phyloP scores from a whole-genome alignment of 2,888 invertebrate genomes.

The Lasius fuliginosus region DNA sequence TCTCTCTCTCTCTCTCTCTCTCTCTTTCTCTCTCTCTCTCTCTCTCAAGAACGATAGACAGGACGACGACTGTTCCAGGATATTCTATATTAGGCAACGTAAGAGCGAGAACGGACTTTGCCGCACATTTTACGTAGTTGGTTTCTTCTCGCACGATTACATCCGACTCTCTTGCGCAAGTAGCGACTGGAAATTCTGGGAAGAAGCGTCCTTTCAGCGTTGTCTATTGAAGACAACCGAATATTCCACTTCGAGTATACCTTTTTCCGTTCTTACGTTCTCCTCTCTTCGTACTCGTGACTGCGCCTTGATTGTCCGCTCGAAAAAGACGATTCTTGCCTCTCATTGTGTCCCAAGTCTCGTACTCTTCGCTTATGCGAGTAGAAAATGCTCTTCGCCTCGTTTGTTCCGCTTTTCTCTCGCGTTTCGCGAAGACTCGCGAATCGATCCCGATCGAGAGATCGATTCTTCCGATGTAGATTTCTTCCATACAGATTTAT shows the following conservation, averaged over 20 bases:
- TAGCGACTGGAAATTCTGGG: constrained; percentile 30
- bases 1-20: background rate
- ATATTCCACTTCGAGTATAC: constrained; percentile 23
- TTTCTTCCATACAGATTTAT: background rate
- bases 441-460: background rate
- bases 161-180: constrained; percentile 12
- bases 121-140: constrained; percentile 17
- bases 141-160: constrained; percentile 43
- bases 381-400: background rate
- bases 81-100: constrained; percentile 12
- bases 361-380: constrained; percentile 13
- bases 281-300: background rate
- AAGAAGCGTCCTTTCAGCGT: constrained; percentile 1
- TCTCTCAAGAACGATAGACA: background rate
- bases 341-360: constrained; percentile 31
- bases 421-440: background rate
- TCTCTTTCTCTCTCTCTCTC: background rate
- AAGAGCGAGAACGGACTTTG: constrained; percentile 12
- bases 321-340: constrained; percentile 21
- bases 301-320: constrained; percentile 20
- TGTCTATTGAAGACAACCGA: constrained; percentile 27
- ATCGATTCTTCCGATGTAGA: background rate
- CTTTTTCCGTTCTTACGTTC: constrained; percentile 32
- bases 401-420: constrained; percentile 13
- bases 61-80: background rate